Evolutionary conservation across 1,140 invertebrate genomes (phyloP).

Genomic region (Capitella teleta): DNA sequence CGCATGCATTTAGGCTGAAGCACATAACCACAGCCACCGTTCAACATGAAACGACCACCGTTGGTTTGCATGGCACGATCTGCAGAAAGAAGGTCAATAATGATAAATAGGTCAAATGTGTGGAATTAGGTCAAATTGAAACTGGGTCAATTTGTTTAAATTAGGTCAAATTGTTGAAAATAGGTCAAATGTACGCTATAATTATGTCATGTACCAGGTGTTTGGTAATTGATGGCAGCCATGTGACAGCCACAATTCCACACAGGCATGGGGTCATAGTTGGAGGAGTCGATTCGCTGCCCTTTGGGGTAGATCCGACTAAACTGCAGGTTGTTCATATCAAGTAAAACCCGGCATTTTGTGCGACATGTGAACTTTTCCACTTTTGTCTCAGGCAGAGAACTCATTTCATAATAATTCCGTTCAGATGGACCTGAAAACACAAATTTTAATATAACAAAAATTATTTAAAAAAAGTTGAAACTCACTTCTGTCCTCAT

Average conservation of each 20-base stretch:
- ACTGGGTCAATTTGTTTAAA: not conserved
- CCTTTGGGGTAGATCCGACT: constrained; percentile 52
- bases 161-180: not conserved
- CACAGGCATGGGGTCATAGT: constrained; percentile 45
- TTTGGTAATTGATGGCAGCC: constrained; percentile 92
- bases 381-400: constrained; percentile 88
- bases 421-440: constrained; percentile 9
- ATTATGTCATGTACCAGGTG: constrained; percentile 48
- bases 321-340: constrained; percentile 56
- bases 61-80: constrained; percentile 93
- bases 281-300: constrained; percentile 44
- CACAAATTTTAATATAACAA: not conserved
- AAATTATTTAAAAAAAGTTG: constrained; percentile 19
- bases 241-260: constrained; percentile 49
- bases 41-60: constrained; percentile 63
- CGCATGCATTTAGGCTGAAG: constrained; percentile 89
- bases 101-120: not conserved
- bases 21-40: constrained; percentile 69
- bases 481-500: too few species aligned
- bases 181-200: not conserved
- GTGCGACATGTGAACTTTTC: constrained; percentile 73
- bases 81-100: constrained; percentile 17
- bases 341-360: constrained; percentile 66
- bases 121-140: not conserved
- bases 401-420: constrained; percentile 85